Evolutionary conservation across 2,797 vertebrate genomes (phyloP).

Genomic region (Craterocephalus amniculus): DNA sequence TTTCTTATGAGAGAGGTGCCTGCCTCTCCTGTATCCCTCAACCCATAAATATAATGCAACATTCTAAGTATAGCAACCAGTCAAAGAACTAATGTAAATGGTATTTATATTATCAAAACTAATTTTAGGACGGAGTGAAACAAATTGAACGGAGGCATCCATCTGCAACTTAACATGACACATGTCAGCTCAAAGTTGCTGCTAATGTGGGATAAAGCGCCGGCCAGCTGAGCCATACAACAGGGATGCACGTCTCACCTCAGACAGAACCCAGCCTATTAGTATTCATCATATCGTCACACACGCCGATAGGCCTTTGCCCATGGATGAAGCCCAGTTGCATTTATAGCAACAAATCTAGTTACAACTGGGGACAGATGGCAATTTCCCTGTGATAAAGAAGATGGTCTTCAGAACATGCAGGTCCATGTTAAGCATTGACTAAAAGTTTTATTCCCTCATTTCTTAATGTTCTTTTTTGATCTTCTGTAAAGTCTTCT

Average conservation of each 20-base stretch:
- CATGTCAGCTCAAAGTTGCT: conserved; percentile 56
- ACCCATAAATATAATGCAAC: background rate
- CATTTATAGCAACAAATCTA: conserved; percentile 37
- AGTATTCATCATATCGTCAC: conserved; percentile 58
- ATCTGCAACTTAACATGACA: conserved; percentile 51
- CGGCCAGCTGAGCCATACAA: conserved; percentile 54
- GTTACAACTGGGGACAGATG: conserved; percentile 17
- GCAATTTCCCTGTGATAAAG: conserved; percentile 38
- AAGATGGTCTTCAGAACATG: conserved; percentile 2
- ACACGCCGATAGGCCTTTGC: conserved; percentile 11
- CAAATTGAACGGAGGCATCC: conserved; percentile 39
- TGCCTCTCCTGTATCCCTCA: background rate
- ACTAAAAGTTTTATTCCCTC: no score
- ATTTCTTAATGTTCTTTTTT: no score
- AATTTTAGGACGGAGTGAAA: conserved; percentile 28
- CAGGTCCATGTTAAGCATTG: background rate
- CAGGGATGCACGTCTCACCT: conserved; percentile 14
- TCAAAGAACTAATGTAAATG: conserved; percentile 14
- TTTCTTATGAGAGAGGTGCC: background rate
- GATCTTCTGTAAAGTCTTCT: no score
- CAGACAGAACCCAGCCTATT: conserved; percentile 22
- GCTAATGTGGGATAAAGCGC: conserved; percentile 53
- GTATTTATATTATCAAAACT: conserved; percentile 9
- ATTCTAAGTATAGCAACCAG: background rate
- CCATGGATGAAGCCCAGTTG: conserved; percentile 21